Conservation (phyloP, 2,113 vertebrate species). For the Otis tarda region DNA sequence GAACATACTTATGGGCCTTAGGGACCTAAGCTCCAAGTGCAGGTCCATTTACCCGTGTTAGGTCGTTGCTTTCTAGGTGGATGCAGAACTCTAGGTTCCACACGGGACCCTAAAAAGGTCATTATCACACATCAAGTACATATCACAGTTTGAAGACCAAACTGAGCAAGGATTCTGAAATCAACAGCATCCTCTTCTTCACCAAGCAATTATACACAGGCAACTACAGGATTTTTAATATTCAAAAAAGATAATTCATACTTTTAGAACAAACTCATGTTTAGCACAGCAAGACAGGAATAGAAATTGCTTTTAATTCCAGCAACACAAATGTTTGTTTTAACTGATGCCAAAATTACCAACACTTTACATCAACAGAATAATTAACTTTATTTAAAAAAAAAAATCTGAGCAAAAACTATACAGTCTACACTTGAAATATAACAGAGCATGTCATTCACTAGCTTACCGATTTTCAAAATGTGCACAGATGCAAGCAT, state of each 20-base stretch:
- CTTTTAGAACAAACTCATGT: background rate
- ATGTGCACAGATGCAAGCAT: background rate
- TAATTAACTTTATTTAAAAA: background rate
- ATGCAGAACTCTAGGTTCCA: background rate
- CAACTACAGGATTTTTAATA: background rate
- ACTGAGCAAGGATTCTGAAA: background rate
- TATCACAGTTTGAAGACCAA: background rate
- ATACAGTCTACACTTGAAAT: background rate
- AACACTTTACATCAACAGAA: background rate
- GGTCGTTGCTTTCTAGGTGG: background rate
- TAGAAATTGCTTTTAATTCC: background rate
- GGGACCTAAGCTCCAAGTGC: background rate
- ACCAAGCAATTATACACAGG: background rate
- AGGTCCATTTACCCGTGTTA: background rate
- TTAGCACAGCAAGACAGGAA: background rate
- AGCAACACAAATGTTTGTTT: background rate
- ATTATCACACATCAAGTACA: background rate
- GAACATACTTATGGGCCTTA: rapidly evolving
- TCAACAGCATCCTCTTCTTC: background rate
- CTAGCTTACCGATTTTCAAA: background rate
- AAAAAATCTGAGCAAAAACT: background rate
- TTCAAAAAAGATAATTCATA: background rate
- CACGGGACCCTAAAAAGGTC: background rate
- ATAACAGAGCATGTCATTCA: background rate
- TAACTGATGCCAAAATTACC: background rate